phyloP scores from a whole-genome alignment of 2,797 vertebrate species.

The Emydoidea blandingii region DNA sequence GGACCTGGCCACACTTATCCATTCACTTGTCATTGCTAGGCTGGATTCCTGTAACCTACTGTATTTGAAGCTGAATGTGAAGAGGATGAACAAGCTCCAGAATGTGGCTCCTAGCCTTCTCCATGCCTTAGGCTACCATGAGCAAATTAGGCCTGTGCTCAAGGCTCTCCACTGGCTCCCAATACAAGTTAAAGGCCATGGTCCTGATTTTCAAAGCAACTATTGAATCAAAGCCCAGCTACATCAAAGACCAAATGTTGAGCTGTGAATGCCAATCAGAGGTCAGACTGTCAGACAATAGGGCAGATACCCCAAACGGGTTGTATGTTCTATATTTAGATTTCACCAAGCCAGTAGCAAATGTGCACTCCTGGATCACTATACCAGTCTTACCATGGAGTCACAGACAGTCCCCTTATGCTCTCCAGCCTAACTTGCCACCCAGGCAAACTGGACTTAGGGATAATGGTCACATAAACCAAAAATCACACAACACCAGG shows the following conservation, averaged over 20 bases:
- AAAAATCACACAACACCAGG: background rate
- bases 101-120: background rate
- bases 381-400: background rate
- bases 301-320: background rate
- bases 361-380: background rate
- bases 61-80: background rate
- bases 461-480: background rate
- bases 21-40: background rate
- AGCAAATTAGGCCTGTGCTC: background rate
- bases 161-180: background rate
- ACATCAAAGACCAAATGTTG: background rate
- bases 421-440: background rate
- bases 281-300: background rate
- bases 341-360: background rate
- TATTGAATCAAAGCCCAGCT: background rate
- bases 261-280: background rate
- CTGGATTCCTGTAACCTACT: background rate
- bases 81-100: background rate
- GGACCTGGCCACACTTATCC: background rate
- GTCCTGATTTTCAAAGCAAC: background rate
- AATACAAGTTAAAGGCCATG: background rate
- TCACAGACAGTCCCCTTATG: background rate
- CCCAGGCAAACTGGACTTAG: background rate
- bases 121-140: background rate
- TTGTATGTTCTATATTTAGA: background rate